Evolutionary conservation across 2,888 invertebrate genomes (phyloP).

Genomic region (Tuberolachnus salignus): DNA sequence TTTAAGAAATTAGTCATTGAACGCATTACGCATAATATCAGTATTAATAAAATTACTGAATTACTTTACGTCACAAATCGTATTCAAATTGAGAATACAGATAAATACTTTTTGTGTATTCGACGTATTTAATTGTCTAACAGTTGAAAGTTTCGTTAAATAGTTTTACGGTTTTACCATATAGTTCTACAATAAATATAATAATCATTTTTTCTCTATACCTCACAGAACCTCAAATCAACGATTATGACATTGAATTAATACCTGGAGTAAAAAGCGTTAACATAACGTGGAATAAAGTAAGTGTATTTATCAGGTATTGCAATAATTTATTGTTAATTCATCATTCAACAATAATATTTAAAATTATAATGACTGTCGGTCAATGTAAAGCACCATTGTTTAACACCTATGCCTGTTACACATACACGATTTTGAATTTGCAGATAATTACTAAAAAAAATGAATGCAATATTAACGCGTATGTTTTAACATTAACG

Average conservation of each 20-base stretch:
- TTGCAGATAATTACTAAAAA: neutral
- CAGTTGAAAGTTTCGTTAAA: too few relatives aligned
- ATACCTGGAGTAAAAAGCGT: neutral
- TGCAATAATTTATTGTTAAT: neutral
- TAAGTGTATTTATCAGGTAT: neutral
- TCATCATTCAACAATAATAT: neutral
- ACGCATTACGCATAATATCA: too few relatives aligned
- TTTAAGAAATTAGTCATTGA: too few relatives aligned
- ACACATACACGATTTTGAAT: neutral
- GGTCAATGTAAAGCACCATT: neutral
- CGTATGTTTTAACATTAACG: neutral
- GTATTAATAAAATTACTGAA: too few relatives aligned
- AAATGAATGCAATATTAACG: neutral
- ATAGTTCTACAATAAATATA: too few relatives aligned
- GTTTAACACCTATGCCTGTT: neutral
- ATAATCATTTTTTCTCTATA: neutral
- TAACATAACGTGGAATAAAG: neutral
- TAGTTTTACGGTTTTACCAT: too few relatives aligned
- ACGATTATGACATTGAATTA: neutral
- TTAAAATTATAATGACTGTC: neutral
- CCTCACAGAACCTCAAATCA: neutral
- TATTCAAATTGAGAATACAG: too few relatives aligned
- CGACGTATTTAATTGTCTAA: too few relatives aligned
- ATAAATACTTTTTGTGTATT: too few relatives aligned
- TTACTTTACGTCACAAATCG: too few relatives aligned